Percentiles rank a stretch among this genome's conserved stretches.
phyloP scores from a whole-genome alignment of 2,888 invertebrate genomes.

The Erannis defoliaria region DNA sequence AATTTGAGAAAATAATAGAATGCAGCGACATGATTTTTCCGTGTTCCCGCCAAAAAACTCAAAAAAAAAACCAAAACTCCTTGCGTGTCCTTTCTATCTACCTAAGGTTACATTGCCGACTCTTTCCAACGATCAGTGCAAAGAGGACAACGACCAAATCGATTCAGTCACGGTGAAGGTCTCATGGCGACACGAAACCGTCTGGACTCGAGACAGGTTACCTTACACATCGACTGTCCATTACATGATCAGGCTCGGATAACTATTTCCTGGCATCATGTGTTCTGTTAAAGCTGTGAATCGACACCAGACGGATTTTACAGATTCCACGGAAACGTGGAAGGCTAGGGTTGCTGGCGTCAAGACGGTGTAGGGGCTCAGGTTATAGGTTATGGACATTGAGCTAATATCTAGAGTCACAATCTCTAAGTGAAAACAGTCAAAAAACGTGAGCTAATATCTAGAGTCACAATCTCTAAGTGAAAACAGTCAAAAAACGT shows the following conservation, averaged over 20 bases:
- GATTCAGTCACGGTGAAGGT: background rate
- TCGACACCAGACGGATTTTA: slow-evolving; percentile 60
- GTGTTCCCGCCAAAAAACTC: too few species aligned
- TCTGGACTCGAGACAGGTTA: slow-evolving; percentile 24
- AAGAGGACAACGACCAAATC: background rate
- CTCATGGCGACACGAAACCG: slow-evolving; percentile 12
- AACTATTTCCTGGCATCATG: slow-evolving; percentile 59
- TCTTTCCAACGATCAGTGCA: background rate
- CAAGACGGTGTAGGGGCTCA: slow-evolving; percentile 3
- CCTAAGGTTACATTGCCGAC: too few species aligned
- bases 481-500: too few species aligned
- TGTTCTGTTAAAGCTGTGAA: slow-evolving; percentile 51
- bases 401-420: too few species aligned
- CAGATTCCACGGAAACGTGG: slow-evolving; percentile 54
- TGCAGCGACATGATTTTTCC: too few species aligned
- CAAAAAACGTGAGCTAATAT: too few species aligned
- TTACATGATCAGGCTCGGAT: slow-evolving; percentile 38
- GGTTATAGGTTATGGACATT: slow-evolving; percentile 16
- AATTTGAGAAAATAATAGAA: too few species aligned
- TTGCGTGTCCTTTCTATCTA: too few species aligned
- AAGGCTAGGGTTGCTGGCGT: slow-evolving; percentile 8
- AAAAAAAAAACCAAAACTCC: too few species aligned
- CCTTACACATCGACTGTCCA: slow-evolving; percentile 21
- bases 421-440: too few species aligned
- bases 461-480: too few species aligned